phyloP scores from a whole-genome alignment of 2,888 invertebrate species.

The Hymenopus coronatus region DNA sequence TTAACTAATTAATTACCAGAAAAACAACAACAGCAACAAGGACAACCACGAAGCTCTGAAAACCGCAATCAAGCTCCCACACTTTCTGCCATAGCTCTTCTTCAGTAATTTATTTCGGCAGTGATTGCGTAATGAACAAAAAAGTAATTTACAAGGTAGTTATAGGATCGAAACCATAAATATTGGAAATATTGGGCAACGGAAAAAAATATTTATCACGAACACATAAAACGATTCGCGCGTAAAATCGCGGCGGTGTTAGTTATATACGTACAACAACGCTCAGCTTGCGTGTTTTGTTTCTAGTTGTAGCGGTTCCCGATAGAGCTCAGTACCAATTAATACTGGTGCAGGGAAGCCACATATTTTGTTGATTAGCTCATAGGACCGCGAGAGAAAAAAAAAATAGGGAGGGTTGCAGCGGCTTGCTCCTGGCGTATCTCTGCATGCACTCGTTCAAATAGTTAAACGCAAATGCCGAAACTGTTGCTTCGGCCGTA shows the following conservation, averaged over 20 bases:
- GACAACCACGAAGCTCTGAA: neutral
- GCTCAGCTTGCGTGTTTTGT: neutral
- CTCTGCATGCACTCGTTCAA: neutral
- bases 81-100: neutral
- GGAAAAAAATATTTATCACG: conserved; percentile 17
- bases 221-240: conserved; percentile 14
- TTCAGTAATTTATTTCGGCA: conserved; percentile 13
- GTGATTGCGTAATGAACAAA: conserved; percentile 23
- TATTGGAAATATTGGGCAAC: conserved; percentile 19
- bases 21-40: neutral
- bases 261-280: neutral
- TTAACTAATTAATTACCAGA: conserved; percentile 13
- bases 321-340: conserved; percentile 24
- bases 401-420: neutral
- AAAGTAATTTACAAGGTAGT: conserved; percentile 27
- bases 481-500: neutral
- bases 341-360: conserved; percentile 23
- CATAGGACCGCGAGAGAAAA: conserved; percentile 14
- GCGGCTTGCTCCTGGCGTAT: neutral
- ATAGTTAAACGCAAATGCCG: neutral
- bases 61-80: neutral
- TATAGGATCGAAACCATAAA: conserved; percentile 22
- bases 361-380: conserved; percentile 31
- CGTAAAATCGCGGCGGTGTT: conserved; percentile 11
- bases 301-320: conserved; percentile 26